Conservation (phyloP, 2,113 vertebrate species). For the Urocitellus parryii region DNA sequence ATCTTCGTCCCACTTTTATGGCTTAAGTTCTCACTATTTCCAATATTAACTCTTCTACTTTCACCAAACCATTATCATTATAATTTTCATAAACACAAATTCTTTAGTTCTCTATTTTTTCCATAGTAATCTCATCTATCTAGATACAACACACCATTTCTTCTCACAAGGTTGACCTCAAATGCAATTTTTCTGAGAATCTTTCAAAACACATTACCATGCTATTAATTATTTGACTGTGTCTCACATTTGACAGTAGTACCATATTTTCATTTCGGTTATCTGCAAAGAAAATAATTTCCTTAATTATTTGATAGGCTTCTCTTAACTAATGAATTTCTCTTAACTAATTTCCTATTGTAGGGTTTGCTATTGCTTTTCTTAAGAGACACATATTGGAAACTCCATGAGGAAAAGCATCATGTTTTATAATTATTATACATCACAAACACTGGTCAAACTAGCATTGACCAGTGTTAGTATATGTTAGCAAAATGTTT, state of each 20-base stretch:
- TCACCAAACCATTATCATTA: background rate
- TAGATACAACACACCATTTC: background rate
- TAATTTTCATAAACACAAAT: background rate
- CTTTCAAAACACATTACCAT: background rate
- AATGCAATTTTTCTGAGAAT: background rate
- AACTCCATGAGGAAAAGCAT: background rate
- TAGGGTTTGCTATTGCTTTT: too few relatives aligned
- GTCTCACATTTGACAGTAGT: background rate
- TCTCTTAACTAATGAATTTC: background rate
- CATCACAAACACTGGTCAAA: background rate
- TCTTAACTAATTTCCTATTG: too few relatives aligned
- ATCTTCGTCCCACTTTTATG: background rate
- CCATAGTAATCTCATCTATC: background rate
- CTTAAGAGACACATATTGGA: background rate
- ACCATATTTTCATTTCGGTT: background rate
- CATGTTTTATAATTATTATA: background rate
- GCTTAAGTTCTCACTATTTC: background rate
- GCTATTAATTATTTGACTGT: background rate
- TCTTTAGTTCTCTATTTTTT: background rate
- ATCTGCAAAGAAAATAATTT: background rate
- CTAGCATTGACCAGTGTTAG: background rate
- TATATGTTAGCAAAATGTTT: background rate
- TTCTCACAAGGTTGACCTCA: background rate
- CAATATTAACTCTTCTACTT: background rate
- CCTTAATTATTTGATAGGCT: background rate